Evolutionary conservation across 1,140 invertebrate species (phyloP).

Genomic region (Aphaenogaster rudis): DNA sequence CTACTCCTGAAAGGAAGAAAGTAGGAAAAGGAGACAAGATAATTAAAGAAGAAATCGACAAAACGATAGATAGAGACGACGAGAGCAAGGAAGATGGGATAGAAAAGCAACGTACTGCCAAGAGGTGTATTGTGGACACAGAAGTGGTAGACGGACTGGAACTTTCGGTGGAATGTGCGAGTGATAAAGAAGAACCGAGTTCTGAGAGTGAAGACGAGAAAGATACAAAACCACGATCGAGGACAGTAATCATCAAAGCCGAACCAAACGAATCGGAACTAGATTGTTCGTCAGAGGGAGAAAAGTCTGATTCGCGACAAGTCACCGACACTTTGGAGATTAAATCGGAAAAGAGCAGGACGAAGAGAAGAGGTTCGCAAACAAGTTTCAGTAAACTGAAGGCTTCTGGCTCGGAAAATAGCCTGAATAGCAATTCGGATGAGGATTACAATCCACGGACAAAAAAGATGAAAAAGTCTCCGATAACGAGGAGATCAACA

Average conservation of each 20-base stretch:
- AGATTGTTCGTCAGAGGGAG: constrained; percentile 80
- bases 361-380: constrained; percentile 71
- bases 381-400: constrained; percentile 75
- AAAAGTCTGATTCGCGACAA: constrained; percentile 72
- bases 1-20: background rate
- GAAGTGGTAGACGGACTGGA: constrained; percentile 83
- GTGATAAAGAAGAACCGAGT: constrained; percentile 83
- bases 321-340: background rate
- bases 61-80: constrained; percentile 15
- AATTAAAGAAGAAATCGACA: constrained; percentile 8
- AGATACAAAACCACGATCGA: constrained; percentile 77
- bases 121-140: constrained; percentile 60
- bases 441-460: constrained; percentile 83
- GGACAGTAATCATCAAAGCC: constrained; percentile 84
- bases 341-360: constrained; percentile 68
- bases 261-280: constrained; percentile 83
- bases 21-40: background rate
- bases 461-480: constrained; percentile 77
- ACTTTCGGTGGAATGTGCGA: constrained; percentile 84
- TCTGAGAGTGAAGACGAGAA: constrained; percentile 79
- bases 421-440: constrained; percentile 77
- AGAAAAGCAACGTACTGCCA: constrained; percentile 45
- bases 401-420: constrained; percentile 78
- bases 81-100: background rate
- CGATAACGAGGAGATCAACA: constrained; percentile 71